These are phyloP conservation scores for Rapana venosa DNA, from an alignment of 2,888 invertebrate genomes.

Conservation along the genomic window DNA sequence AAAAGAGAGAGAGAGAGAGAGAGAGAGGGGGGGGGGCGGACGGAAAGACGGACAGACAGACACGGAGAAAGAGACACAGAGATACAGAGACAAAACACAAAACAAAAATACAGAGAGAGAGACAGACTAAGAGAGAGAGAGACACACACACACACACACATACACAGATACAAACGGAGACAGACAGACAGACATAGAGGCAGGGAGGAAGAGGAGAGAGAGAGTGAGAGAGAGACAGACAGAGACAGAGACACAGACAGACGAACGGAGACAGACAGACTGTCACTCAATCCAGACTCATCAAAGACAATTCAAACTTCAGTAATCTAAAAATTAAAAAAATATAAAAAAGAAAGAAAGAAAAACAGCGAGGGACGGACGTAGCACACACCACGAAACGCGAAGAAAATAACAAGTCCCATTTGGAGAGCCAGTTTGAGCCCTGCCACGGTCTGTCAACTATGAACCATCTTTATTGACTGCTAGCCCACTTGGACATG, in stretches of 20 bases:
- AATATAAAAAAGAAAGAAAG: too few species aligned
- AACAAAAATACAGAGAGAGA: neutral
- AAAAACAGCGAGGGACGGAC: too few species aligned
- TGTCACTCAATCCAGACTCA: neutral
- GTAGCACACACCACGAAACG: too few species aligned
- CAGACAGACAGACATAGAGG: neutral
- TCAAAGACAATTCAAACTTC: neutral
- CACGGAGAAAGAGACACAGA: neutral
- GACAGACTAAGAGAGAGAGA: neutral
- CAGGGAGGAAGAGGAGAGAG: neutral
- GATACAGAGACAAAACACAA: neutral
- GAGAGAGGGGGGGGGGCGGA: neutral
- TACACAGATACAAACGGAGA: neutral
- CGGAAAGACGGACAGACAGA: neutral
- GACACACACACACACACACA: neutral
- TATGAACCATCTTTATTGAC: conserved; percentile 4
- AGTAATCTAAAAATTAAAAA: too few species aligned
- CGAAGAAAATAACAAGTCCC: too few species aligned
- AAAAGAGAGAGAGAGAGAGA: neutral
- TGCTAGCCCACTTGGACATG: conserved; percentile 7
- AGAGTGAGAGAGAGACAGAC: neutral
- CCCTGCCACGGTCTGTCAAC: too few species aligned
- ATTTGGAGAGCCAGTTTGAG: too few species aligned
- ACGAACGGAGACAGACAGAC: neutral
- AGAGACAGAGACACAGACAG: neutral